phyloP scores from a whole-genome alignment of 2,113 vertebrate genomes.

The Trematomus loennbergii region DNA sequence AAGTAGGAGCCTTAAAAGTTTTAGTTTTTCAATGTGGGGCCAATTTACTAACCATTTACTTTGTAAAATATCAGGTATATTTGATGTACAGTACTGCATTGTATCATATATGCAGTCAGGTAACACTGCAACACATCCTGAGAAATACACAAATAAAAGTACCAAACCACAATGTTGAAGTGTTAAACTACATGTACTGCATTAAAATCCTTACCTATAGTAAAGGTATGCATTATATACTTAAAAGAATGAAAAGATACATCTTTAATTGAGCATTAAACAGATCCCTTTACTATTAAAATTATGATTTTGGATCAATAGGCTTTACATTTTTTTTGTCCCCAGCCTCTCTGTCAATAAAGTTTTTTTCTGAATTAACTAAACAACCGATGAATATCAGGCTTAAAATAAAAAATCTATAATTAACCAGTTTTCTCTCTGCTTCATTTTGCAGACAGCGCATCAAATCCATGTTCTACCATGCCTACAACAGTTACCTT shows the following conservation, averaged over 20 bases:
- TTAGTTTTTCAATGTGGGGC: too few species aligned
- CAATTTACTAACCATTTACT: too few species aligned
- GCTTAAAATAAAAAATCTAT: neutral
- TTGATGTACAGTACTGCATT: too few species aligned
- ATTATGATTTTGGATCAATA: too few species aligned
- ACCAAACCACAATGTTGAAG: neutral
- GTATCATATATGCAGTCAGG: neutral
- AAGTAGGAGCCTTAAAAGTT: too few species aligned
- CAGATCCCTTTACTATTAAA: too few species aligned
- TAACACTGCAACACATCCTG: neutral
- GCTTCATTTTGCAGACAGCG: constrained; percentile 82
- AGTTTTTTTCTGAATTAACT: neutral
- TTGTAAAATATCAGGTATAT: too few species aligned
- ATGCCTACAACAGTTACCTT: constrained; percentile 97
- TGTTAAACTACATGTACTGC: neutral
- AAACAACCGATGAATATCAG: neutral
- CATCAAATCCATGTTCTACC: constrained; percentile 97
- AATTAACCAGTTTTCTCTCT: neutral
- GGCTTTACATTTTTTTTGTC: too few species aligned
- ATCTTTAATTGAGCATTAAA: too few species aligned
- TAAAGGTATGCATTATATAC: neutral
- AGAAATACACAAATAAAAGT: neutral
- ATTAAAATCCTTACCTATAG: neutral
- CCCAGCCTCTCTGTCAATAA: too few species aligned
- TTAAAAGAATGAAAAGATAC: neutral